Conservation (phyloP, 2,888 invertebrate species). For the Rhorus exstirpatorius region DNA sequence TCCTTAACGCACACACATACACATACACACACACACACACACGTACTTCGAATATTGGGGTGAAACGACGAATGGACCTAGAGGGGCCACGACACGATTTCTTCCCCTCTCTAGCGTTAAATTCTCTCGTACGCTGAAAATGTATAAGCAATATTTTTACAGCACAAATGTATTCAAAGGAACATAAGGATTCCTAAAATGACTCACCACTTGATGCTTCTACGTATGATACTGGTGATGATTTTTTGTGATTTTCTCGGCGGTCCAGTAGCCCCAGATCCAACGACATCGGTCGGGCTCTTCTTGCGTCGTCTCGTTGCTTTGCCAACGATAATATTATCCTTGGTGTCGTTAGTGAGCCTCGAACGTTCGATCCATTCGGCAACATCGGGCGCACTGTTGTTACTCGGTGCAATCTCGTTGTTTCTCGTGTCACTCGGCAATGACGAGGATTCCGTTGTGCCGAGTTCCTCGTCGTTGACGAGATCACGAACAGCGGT, state of each 20-base stretch:
- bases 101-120: slow-evolving; percentile 29
- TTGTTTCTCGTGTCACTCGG: slow-evolving; percentile 74
- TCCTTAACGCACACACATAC: slow-evolving; percentile 36
- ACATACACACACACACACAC: not conserved
- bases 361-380: slow-evolving; percentile 84
- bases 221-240: slow-evolving; percentile 83
- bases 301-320: slow-evolving; percentile 55
- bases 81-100: slow-evolving; percentile 43
- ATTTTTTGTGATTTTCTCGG: slow-evolving; percentile 82
- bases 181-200: not conserved
- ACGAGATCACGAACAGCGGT: slow-evolving; percentile 80
- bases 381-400: slow-evolving; percentile 75
- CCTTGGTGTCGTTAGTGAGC: slow-evolving; percentile 48
- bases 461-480: slow-evolving; percentile 79
- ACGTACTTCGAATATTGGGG: slow-evolving; percentile 40
- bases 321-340: slow-evolving; percentile 53
- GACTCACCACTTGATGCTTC: slow-evolving; percentile 84
- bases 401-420: slow-evolving; percentile 14
- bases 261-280: slow-evolving; percentile 64
- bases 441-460: slow-evolving; percentile 76
- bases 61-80: slow-evolving; percentile 56
- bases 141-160: too few species aligned
- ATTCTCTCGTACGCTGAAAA: not conserved
- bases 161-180: too few species aligned
- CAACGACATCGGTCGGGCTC: slow-evolving; percentile 70